Evolutionary conservation across 2,888 invertebrate species (phyloP), one percentile per base, ranked within the genome.

Genomic region (Synanthedon vespiformis): DNA sequence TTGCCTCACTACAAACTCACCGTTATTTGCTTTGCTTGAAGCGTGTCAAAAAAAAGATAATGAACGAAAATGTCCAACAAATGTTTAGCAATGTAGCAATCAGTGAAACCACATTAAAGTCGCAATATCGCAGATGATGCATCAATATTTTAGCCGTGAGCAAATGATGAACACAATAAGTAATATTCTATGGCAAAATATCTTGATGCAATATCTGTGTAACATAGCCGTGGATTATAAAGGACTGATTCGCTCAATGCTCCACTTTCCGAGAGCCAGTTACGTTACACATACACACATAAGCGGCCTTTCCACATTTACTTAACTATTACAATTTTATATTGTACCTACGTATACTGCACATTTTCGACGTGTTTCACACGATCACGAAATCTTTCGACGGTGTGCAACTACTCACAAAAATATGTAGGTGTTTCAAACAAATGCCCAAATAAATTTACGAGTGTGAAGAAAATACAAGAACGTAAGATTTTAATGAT

Each of bases 201-300:
- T 44, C 14, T 44, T 44, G 44, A 11, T 44, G 44, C 44, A 44
- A 44, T 44, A 44, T 13, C 44, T 44, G 44, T 44, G 44, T 44
- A 44, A 44, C 44, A n/a, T 44, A 44, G 44, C 44, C 4, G 44
- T n/a, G 44, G 44, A 13, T n/a, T 44, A 44, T 14, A 44, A 14
- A 48, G 48, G 16, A 14, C 16, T 48, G 48, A 48, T 48, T 16
- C 48, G 41, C 51, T 41, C 41, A 51, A 51, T 41, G 54, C 49
- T 51, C 54, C 34, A 54, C 54, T 54, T 54, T 49, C 51, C 40
- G 49, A 48, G 54, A 54, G 48, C 51, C 22, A 51, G 40, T 14
- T 51, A 51, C 40, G 10, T 34, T 34, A 34, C 10, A 34, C 14
- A 40, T 34, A 34, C 10, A 34, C 14, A 40, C 51, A 14, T 48